Evolutionary conservation across 2,797 vertebrate genomes (phyloP), one percentile per base, ranked within the genome.

Genomic region (Myoxocephalus aenaeus): DNA sequence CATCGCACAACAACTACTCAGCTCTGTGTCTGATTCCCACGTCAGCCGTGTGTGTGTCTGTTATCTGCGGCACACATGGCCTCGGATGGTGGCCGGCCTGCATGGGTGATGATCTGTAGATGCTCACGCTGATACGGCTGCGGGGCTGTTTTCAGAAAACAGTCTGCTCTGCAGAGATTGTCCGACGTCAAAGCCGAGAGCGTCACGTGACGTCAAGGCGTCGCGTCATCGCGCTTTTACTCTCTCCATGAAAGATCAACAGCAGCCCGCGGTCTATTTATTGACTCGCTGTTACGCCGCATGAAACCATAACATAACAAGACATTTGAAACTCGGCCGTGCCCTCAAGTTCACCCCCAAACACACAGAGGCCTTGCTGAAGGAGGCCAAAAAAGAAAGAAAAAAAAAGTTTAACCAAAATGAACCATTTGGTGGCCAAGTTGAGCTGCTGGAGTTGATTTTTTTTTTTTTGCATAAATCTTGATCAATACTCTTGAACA

Each of bases 131-230:
- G 86, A 84, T 77, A 86, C 10, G 51, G 2, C 57, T 10, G 38
- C 1, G 20, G 46, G 67, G 53, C 36, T n/a, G 25, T 1, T 57
- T 32, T 56, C 66, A 73, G 48, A 61, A 56, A 70, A 44, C 58
- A 42, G 13, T 20, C 15, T 54, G 12, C 51, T 69, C 25, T 8
- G 54, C 34, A 4, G 42, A 53, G 78, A 27, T 1, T 2, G 29
- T 12, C 58, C 25, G 1, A 74, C 69, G 69, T 87, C 85, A 74
- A n/a, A 76, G 83, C 22, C 0, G 48, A 53, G 38, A 61, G 73
- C 2, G 67, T 5, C 1, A 64, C 29, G 59, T 63, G 89, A 90
- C 86, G 89, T 90, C 90, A 90, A 78, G 81, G 85, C 11, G 80
- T 15, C 0, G 67, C 25, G 72, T 59, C 75, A 38, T 18, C 3